A percentile compares a stretch with the other conserved stretches of the same genome.
These are phyloP conservation scores for Chrysotoxum bicinctum DNA, from an alignment of 2,888 invertebrate species.

Conservation along the genomic window DNA sequence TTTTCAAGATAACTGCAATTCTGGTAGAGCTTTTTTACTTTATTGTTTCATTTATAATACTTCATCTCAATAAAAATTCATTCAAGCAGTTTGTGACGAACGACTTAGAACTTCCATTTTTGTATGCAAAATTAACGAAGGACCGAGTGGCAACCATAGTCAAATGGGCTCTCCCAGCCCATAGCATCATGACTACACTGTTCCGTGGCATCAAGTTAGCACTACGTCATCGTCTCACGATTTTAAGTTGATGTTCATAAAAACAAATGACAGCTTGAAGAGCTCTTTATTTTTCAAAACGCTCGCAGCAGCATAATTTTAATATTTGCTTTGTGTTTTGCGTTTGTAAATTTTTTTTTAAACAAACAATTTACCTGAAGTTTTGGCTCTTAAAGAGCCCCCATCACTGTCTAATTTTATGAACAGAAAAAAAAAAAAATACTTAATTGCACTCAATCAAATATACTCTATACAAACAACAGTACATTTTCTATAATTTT, in stretches of 20 bases:
- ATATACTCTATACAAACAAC: slow-evolving; percentile 8
- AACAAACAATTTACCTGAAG: slow-evolving; percentile 2
- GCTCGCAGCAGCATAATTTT: not conserved
- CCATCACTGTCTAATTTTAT: slow-evolving; percentile 22
- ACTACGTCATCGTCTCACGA: slow-evolving; percentile 6
- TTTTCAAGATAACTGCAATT: too few relatives aligned
- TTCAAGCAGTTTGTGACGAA: too few relatives aligned
- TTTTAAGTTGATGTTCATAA: slow-evolving; percentile 19
- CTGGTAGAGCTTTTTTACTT: too few relatives aligned
- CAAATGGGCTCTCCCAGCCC: too few relatives aligned
- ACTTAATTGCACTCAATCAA: slow-evolving; percentile 18
- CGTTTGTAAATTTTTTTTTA: slow-evolving; percentile 14
- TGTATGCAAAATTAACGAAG: too few relatives aligned
- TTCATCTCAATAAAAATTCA: too few relatives aligned
- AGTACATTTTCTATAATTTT: slow-evolving; percentile 23
- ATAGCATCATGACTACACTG: not conserved
- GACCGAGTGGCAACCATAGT: too few relatives aligned
- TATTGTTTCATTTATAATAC: too few relatives aligned
- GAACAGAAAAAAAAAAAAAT: slow-evolving; percentile 12
- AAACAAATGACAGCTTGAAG: slow-evolving; percentile 28
- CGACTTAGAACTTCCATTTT: too few relatives aligned
- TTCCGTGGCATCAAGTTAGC: slow-evolving; percentile 43
- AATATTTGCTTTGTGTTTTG: not conserved
- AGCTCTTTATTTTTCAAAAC: slow-evolving; percentile 17
- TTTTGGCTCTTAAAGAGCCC: slow-evolving; percentile 41